Evolutionary conservation across 2,888 invertebrate species (phyloP).

Genomic region (Drosophila hamatofila): DNA sequence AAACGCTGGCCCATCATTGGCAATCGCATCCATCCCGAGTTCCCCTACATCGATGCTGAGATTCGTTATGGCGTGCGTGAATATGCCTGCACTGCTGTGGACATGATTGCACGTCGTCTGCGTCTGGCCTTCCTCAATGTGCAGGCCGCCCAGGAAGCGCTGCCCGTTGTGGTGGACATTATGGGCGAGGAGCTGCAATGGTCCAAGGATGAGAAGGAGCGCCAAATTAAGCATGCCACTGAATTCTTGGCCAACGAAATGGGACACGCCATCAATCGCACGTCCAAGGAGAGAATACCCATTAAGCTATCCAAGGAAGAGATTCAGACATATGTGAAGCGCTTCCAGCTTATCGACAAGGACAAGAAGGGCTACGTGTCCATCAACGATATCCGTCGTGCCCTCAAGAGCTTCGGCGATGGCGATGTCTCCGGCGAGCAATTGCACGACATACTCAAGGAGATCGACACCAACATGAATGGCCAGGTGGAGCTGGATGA

Average conservation of each 20-base stretch:
- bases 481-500: slow-evolving; percentile 99
- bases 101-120: slow-evolving; percentile 97
- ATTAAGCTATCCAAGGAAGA: slow-evolving; percentile 97
- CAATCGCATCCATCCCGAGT: slow-evolving; percentile 97
- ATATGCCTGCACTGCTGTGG: slow-evolving; percentile 98
- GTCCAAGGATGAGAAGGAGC: slow-evolving; percentile 92
- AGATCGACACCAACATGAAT: slow-evolving; percentile 99
- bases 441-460: slow-evolving; percentile 98
- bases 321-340: slow-evolving; percentile 96
- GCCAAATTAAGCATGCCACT: slow-evolving; percentile 92
- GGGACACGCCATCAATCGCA: slow-evolving; percentile 97
- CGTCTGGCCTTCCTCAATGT: slow-evolving; percentile 98
- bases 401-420: slow-evolving; percentile 95
- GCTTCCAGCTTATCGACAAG: slow-evolving; percentile 97
- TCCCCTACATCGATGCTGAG: slow-evolving; percentile 99
- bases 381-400: slow-evolving; percentile 97
- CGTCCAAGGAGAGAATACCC: slow-evolving; percentile 94
- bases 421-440: slow-evolving; percentile 95
- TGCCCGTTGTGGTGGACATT: slow-evolving; percentile 96
- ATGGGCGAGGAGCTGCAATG: slow-evolving; percentile 99
- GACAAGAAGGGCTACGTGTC: slow-evolving; percentile 99
- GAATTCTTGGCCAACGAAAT: slow-evolving; percentile 97
- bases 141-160: slow-evolving; percentile 97
- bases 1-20: slow-evolving; percentile 99
- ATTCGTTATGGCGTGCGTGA: slow-evolving; percentile 96